Evolutionary conservation across 2,797 vertebrate species (phyloP).

Genomic region (Pangasius mekongensis): DNA sequence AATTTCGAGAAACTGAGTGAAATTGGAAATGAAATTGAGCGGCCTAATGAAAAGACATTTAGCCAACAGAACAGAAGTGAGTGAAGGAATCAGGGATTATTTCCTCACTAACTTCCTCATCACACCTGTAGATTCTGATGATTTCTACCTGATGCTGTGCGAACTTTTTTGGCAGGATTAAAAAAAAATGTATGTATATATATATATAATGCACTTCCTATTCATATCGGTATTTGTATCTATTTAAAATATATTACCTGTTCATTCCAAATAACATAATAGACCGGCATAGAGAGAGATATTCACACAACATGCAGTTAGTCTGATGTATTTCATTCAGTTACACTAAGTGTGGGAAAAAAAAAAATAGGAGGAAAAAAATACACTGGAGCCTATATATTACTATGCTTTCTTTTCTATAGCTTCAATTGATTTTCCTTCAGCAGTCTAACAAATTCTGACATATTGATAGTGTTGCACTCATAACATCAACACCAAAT

Average conservation of each 20-base stretch:
- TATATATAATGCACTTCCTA: no score
- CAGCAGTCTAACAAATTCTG: background rate
- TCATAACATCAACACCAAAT: background rate
- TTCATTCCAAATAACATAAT: background rate
- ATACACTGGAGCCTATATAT: background rate
- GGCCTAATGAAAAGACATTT: background rate
- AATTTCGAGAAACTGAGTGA: no score
- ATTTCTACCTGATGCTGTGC: background rate
- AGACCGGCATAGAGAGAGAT: background rate
- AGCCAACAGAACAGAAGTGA: background rate
- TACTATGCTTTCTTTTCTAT: background rate
- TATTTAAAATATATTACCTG: background rate
- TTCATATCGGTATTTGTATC: no score
- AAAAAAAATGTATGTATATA: no score
- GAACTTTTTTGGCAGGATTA: background rate
- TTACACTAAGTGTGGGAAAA: background rate
- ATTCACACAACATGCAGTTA: background rate
- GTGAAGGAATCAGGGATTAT: background rate
- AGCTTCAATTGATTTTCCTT: conserved; percentile 9
- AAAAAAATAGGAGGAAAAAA: background rate
- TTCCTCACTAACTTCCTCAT: no score
- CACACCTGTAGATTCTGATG: background rate
- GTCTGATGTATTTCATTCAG: background rate
- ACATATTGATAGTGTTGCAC: background rate
- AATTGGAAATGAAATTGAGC: no score